phyloP scores from a whole-genome alignment of 2,113 vertebrate genomes.

The Pica pica region DNA sequence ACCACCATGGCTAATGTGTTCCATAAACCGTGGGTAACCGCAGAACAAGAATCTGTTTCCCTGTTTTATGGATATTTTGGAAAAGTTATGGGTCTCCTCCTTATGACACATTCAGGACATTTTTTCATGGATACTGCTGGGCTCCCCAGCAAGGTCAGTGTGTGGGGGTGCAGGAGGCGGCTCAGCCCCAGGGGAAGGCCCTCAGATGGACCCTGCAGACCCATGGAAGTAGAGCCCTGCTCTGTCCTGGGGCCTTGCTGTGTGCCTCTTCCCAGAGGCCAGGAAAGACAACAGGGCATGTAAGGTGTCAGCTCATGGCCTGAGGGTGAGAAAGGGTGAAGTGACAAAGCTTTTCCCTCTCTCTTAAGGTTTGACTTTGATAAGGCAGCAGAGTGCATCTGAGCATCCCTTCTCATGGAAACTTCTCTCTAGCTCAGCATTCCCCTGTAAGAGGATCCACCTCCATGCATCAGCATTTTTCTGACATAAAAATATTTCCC shows the following conservation, averaged over 20 bases:
- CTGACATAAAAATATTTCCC: not conserved
- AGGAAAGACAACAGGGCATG: not conserved
- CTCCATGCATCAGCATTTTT: not conserved
- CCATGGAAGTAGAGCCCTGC: accelerated
- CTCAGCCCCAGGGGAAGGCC: not conserved
- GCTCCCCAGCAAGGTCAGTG: not conserved
- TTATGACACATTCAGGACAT: not conserved
- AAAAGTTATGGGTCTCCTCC: not conserved
- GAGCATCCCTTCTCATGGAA: not conserved
- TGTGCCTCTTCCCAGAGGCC: not conserved
- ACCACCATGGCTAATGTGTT: not conserved
- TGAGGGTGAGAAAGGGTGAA: not conserved
- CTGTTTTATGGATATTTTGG: not conserved
- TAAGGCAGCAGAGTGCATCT: not conserved
- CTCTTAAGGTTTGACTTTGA: not conserved
- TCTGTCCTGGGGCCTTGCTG: accelerated
- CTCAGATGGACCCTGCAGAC: accelerated
- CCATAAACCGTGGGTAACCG: not conserved
- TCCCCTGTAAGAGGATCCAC: not conserved
- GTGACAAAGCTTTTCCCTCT: not conserved
- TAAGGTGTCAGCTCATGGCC: not conserved
- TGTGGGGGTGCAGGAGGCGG: not conserved
- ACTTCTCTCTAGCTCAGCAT: not conserved
- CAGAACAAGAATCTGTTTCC: not conserved
- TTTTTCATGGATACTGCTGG: accelerated